Conservation (phyloP, 2,888 invertebrate species). For the Scaptomyza tumidula region DNA sequence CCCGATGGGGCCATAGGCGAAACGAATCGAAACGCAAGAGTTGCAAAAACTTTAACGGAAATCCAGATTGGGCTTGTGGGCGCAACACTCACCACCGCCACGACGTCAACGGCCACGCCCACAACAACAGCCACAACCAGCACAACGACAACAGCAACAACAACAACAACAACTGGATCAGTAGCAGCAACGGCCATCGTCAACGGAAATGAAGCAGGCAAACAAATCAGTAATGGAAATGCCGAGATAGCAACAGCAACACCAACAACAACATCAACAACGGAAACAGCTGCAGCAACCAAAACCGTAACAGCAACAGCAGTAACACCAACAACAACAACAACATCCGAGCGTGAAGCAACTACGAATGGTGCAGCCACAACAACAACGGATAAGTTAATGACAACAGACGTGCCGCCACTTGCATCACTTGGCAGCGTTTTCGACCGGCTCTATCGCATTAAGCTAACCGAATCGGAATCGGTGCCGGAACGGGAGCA, state of each 20-base stretch:
- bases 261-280: constrained; percentile 20
- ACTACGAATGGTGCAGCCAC: constrained; percentile 15
- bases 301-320: constrained; percentile 16
- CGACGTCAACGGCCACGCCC: constrained; percentile 71
- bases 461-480: constrained; percentile 74
- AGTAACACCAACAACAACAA: constrained; percentile 22
- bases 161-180: constrained; percentile 20
- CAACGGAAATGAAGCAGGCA: constrained; percentile 52
- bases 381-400: constrained; percentile 29
- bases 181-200: constrained; percentile 18
- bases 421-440: constrained; percentile 55
- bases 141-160: constrained; percentile 62
- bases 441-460: constrained; percentile 81
- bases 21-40: constrained; percentile 43
- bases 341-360: background rate
- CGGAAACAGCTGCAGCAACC: constrained; percentile 1
- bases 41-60: constrained; percentile 54
- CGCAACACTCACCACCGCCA: constrained; percentile 17
- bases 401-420: constrained; percentile 56
- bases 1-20: constrained; percentile 6
- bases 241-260: constrained; percentile 15
- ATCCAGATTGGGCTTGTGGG: constrained; percentile 42
- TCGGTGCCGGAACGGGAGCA: constrained; percentile 43
- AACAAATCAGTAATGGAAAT: constrained; percentile 41
- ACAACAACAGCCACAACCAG: constrained; percentile 72